Conservation (phyloP, 2,888 invertebrate genomes). For the Drosophila anomalata region DNA sequence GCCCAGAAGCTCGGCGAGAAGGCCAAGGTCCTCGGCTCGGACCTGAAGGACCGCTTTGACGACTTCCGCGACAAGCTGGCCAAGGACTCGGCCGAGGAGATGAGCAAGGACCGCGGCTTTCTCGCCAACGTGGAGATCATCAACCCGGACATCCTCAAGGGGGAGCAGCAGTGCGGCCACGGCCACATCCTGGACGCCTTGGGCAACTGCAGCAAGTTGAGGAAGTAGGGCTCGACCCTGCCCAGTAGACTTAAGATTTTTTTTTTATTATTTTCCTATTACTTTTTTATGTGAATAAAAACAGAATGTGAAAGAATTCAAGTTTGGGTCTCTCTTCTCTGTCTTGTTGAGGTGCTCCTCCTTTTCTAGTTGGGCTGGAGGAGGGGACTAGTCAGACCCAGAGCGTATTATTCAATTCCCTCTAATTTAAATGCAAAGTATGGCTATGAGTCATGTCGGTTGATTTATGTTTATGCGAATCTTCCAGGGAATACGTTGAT, state of each 20-base stretch:
- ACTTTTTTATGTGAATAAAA: slow-evolving; percentile 38
- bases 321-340: slow-evolving; percentile 1
- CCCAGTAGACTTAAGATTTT: slow-evolving; percentile 17
- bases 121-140: slow-evolving; percentile 80
- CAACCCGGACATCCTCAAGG: slow-evolving; percentile 79
- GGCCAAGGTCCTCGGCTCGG: slow-evolving; percentile 78
- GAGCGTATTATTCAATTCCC: no score
- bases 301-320: slow-evolving; percentile 2
- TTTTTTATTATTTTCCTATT: slow-evolving; percentile 25
- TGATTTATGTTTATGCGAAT: not conserved
- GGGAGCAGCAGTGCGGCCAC: slow-evolving; percentile 81
- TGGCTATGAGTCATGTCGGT: not conserved
- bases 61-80: slow-evolving; percentile 78
- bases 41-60: slow-evolving; percentile 74
- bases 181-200: slow-evolving; percentile 82
- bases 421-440: no score
- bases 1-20: slow-evolving; percentile 77
- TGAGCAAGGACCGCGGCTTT: slow-evolving; percentile 59
- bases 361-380: not conserved
- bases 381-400: no score
- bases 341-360: not conserved
- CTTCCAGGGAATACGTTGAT: not conserved
- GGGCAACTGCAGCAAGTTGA: slow-evolving; percentile 81
- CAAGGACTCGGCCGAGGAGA: slow-evolving; percentile 73
- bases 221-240: slow-evolving; percentile 58